Evolutionary conservation across 1,140 invertebrate genomes (phyloP).

Genomic region (Melipona quadrifasciata): DNA sequence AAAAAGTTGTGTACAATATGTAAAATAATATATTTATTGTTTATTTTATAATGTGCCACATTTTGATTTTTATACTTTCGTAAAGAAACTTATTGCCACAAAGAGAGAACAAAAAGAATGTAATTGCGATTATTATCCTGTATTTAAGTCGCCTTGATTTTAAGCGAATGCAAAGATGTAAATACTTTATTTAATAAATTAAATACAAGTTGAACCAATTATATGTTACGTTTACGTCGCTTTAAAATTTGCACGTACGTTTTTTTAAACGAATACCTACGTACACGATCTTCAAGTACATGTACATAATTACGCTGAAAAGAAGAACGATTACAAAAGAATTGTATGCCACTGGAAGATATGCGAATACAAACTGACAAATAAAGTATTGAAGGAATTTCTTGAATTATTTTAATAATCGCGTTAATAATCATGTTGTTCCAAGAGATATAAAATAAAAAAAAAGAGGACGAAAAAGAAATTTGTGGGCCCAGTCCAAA

Average conservation of each 20-base stretch:
- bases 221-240: slow-evolving; percentile 5
- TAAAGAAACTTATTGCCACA: neutral
- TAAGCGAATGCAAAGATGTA: neutral
- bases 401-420: slow-evolving; percentile 42
- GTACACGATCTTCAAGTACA: neutral
- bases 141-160: neutral
- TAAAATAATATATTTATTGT: slow-evolving; percentile 22
- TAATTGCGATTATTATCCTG: neutral
- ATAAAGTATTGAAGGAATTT: slow-evolving; percentile 35
- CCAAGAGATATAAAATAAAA: neutral
- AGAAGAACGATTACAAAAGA: neutral
- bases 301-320: neutral
- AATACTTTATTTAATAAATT: slow-evolving; percentile 38
- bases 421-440: neutral
- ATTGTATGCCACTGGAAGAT: neutral
- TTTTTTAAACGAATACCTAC: slow-evolving; percentile 18
- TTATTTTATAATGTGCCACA: slow-evolving; percentile 4
- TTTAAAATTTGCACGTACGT: neutral
- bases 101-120: neutral
- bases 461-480: slow-evolving; percentile 9
- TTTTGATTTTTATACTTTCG: slow-evolving; percentile 29
- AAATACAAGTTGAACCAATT: slow-evolving; percentile 9
- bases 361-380: neutral
- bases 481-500: slow-evolving; percentile 73
- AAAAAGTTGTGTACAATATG: slow-evolving; percentile 21